Evolutionary conservation across 2,113 vertebrate genomes (phyloP).

Genomic region (Melospiza melodia): DNA sequence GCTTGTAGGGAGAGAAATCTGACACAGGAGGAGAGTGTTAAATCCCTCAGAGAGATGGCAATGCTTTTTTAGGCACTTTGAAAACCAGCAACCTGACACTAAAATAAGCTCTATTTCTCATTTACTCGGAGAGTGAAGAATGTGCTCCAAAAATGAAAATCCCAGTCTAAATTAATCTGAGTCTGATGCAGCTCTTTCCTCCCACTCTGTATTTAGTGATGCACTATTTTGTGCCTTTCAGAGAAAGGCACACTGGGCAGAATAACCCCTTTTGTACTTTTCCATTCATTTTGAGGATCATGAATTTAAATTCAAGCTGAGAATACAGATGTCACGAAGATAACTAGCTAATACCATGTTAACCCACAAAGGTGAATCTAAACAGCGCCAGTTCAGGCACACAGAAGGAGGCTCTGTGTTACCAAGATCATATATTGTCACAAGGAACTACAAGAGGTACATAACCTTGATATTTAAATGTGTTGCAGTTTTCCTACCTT

Average conservation of each 20-base stretch:
- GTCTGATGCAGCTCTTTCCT: not conserved
- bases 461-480: not conserved
- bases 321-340: not conserved
- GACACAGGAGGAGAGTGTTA: not conserved
- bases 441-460: not conserved
- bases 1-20: constrained; percentile 3
- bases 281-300: not conserved
- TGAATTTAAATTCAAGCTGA: not conserved
- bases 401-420: not conserved
- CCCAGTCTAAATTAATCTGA: constrained; percentile 8
- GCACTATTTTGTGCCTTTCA: not conserved
- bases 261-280: not conserved
- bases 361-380: not conserved
- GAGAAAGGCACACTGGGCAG: not conserved
- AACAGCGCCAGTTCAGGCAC: not conserved
- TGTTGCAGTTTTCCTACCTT: not conserved
- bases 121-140: constrained; percentile 24
- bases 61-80: constrained; percentile 28
- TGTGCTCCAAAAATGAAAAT: constrained; percentile 29
- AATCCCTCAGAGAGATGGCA: constrained; percentile 9
- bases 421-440: not conserved
- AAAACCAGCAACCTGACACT: constrained; percentile 36
- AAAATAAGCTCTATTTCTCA: constrained; percentile 26
- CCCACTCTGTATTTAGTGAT: constrained; percentile 4
- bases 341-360: not conserved